Evolutionary conservation across 2,888 invertebrate genomes (phyloP).

Genomic region (Acrobasis suavella): DNA sequence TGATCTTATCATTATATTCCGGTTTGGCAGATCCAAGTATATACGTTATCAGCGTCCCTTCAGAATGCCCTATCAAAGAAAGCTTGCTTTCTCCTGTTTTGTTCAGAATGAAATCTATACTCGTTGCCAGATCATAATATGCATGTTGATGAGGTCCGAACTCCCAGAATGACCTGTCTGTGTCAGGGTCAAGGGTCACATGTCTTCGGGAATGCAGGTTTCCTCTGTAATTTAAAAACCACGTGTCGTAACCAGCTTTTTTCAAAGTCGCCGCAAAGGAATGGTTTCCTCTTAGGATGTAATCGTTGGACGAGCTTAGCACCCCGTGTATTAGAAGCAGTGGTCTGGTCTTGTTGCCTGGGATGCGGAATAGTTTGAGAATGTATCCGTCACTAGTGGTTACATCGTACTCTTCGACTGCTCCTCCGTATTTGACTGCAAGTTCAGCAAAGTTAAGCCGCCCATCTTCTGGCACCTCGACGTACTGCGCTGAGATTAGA

Average conservation of each 20-base stretch:
- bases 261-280: conserved; percentile 50
- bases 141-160: conserved; percentile 86
- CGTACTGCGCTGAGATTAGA: too few relatives aligned
- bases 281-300: conserved; percentile 38
- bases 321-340: conserved; percentile 43
- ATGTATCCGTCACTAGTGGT: conserved; percentile 43
- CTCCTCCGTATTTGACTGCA: conserved; percentile 34
- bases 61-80: conserved; percentile 85
- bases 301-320: conserved; percentile 36
- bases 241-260: conserved; percentile 69
- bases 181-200: conserved; percentile 46
- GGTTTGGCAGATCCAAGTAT: conserved; percentile 72
- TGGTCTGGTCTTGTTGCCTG: conserved; percentile 31
- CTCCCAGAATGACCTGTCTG: conserved; percentile 62
- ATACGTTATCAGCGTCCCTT: conserved; percentile 80
- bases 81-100: conserved; percentile 74
- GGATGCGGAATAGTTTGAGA: conserved; percentile 39
- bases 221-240: conserved; percentile 71
- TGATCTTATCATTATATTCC: conserved; percentile 79
- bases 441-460: conserved; percentile 33
- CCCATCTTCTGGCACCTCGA: conserved; percentile 23
- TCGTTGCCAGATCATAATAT: conserved; percentile 84
- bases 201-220: conserved; percentile 81
- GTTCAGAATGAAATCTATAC: conserved; percentile 51
- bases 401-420: conserved; percentile 32